A percentile compares a stretch with the other conserved stretches of the same genome.
Conservation (phyloP, 2,888 invertebrate species). For the Harpalus rufipes region DNA sequence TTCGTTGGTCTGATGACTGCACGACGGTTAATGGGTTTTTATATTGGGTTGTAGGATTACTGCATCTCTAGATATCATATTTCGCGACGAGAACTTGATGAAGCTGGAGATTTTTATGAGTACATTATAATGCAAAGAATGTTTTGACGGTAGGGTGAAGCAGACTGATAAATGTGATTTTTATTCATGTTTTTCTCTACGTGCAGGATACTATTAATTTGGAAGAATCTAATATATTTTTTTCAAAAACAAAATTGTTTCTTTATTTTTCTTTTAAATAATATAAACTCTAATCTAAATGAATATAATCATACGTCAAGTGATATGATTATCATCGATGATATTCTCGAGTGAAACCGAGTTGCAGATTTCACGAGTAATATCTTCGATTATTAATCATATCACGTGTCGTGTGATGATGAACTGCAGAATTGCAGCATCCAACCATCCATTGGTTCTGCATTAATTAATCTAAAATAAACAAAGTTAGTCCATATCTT, state of each 20-base stretch:
- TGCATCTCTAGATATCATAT: constrained; percentile 22
- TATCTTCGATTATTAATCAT: too few species aligned
- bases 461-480: too few species aligned
- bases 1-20: constrained; percentile 30
- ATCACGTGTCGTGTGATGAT: too few species aligned
- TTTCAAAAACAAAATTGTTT: background rate
- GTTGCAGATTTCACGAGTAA: too few species aligned
- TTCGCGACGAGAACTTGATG: background rate
- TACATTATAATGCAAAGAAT: background rate
- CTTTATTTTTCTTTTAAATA: background rate
- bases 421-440: too few species aligned
- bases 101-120: background rate
- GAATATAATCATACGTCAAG: too few species aligned
- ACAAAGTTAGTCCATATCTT: too few species aligned
- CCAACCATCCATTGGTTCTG: too few species aligned
- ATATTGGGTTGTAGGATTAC: constrained; percentile 38
- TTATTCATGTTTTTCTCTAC: background rate
- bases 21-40: constrained; percentile 15
- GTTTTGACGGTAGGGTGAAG: background rate
- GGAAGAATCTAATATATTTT: background rate
- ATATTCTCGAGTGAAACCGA: too few species aligned
- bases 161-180: constrained; percentile 9
- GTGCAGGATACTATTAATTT: background rate
- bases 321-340: too few species aligned
- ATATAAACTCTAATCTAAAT: too few species aligned